phyloP scores from a whole-genome alignment of 1,140 invertebrate genomes.

The Drosophila murphyi region DNA sequence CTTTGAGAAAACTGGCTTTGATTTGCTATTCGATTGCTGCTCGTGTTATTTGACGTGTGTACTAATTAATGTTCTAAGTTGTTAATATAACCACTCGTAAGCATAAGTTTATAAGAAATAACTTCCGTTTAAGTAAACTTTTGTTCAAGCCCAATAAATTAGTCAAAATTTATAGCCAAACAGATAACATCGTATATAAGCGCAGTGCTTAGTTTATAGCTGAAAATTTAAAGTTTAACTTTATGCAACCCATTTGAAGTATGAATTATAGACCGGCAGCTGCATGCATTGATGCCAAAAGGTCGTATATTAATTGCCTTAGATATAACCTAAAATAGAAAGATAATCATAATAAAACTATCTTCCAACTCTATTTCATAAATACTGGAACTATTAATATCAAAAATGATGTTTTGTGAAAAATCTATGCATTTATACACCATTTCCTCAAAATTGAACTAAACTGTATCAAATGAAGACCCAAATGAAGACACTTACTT shows the following conservation, averaged over 20 bases:
- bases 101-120: slow-evolving; percentile 44
- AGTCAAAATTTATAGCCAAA: slow-evolving; percentile 24
- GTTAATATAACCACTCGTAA: slow-evolving; percentile 46
- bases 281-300: slow-evolving; percentile 20
- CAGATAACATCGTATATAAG: neutral
- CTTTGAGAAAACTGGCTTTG: slow-evolving; percentile 14
- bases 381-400: neutral
- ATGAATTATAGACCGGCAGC: neutral
- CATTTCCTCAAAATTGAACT: slow-evolving; percentile 19
- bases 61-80: slow-evolving; percentile 48
- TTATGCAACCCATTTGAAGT: neutral
- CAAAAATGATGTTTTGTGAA: slow-evolving; percentile 1
- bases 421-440: slow-evolving; percentile 31
- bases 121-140: slow-evolving; percentile 39
- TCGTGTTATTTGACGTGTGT: slow-evolving; percentile 30
- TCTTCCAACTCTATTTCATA: slow-evolving; percentile 1
- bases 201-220: slow-evolving; percentile 25
- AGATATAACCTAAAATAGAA: neutral
- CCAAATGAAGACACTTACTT: neutral
- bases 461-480: neutral
- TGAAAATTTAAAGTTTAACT: slow-evolving; percentile 15
- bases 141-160: slow-evolving; percentile 23
- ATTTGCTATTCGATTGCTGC: slow-evolving; percentile 49
- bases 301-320: neutral
- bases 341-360: neutral